A percentile compares a stretch with the other conserved stretches of the same genome.
Conservation (phyloP, 2,113 vertebrate species). For the Melanostigma gelatinosum region DNA sequence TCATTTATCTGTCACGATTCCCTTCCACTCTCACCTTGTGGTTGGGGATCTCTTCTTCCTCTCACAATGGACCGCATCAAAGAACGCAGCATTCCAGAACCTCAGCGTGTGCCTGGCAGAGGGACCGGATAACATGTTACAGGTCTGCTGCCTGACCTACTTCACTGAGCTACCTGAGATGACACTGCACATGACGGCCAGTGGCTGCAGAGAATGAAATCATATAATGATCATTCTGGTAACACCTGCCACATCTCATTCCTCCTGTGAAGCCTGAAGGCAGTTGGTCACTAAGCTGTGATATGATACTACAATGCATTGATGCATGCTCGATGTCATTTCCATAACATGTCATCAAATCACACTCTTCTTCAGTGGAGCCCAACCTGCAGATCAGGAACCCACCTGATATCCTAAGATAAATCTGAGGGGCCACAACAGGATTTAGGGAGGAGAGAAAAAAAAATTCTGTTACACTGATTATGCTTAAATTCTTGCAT, state of each 20-base stretch:
- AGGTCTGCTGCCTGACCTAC: not conserved
- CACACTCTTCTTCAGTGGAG: not conserved
- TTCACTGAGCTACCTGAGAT: not conserved
- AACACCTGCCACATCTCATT: not conserved
- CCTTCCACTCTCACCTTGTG: constrained; percentile 87
- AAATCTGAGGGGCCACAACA: not conserved
- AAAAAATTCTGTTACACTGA: too few species aligned
- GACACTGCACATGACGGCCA: not conserved
- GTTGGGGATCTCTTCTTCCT: constrained; percentile 95
- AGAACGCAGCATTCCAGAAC: constrained; percentile 98
- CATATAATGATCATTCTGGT: not conserved
- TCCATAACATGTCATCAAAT: not conserved
- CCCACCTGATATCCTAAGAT: not conserved
- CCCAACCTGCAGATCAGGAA: not conserved
- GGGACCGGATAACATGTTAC: not conserved
- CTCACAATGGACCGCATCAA: constrained; percentile 97
- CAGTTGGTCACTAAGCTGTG: not conserved
- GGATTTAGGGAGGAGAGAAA: too few species aligned
- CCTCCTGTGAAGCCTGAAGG: not conserved
- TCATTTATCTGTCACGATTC: not conserved
- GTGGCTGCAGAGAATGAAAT: not conserved
- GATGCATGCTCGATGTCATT: too few species aligned
- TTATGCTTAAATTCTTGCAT: too few species aligned
- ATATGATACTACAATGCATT: too few species aligned
- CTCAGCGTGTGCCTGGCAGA: constrained; percentile 90